Conservation (phyloP, 2,113 vertebrate species). For the Egretta garzetta region DNA sequence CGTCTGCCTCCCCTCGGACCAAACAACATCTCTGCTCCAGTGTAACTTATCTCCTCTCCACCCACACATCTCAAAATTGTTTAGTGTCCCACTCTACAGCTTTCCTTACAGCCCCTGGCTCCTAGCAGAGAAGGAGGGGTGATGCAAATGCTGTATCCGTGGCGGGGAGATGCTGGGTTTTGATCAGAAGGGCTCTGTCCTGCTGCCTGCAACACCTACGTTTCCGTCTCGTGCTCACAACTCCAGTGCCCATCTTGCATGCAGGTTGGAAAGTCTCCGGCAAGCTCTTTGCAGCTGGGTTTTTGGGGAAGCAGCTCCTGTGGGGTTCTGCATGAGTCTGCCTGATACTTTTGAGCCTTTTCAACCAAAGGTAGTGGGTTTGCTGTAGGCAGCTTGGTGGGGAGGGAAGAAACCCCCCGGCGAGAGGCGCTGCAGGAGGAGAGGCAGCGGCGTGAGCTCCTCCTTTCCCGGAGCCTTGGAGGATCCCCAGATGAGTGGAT, state of each 20-base stretch:
- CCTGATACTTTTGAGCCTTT: not conserved
- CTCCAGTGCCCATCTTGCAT: not conserved
- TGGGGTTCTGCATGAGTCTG: not conserved
- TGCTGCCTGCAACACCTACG: not conserved
- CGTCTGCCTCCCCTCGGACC: not conserved
- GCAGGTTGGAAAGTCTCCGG: not conserved
- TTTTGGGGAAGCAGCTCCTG: not conserved
- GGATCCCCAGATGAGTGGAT: not conserved
- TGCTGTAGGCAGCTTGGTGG: not conserved
- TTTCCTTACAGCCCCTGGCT: not conserved
- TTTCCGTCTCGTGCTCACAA: rapidly evolving
- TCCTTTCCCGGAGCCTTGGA: not conserved
- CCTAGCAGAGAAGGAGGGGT: not conserved
- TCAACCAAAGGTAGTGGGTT: not conserved
- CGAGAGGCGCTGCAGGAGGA: not conserved
- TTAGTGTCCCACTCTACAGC: not conserved
- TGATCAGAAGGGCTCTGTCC: not conserved
- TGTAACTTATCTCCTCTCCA: not conserved
- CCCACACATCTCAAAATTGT: not conserved
- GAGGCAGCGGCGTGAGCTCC: not conserved
- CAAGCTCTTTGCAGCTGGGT: not conserved
- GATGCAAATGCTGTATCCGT: rapidly evolving
- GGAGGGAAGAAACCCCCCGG: not conserved
- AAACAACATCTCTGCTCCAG: not conserved
- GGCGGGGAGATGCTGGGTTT: not conserved